Evolutionary conservation across 2,888 invertebrate genomes (phyloP), one percentile per base, ranked within the genome.

Genomic region (Epicampocera succincta): DNA sequence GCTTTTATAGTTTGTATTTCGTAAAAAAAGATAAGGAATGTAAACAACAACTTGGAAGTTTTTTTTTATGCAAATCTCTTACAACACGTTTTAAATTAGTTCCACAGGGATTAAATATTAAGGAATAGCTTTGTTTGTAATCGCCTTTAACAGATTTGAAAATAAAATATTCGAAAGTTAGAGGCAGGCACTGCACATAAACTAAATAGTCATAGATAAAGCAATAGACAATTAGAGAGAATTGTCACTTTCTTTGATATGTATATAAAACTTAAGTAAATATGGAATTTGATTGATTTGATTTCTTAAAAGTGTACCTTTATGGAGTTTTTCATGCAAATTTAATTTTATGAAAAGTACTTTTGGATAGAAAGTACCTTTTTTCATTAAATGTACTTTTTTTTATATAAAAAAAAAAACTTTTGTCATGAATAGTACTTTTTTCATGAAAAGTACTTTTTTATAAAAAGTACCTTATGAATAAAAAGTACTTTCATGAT

Each of bases 31-130:
- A 33, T 44, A 44, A 1, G 48, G 25, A 54, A 61, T 12, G 17
- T 21, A 40, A 29, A 13, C 46, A 56, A 76, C 19, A 29, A 0
- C 3, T 72, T 78, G 21, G 65, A 60, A 46, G 65, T 63, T 4
- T 8, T 1, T 74, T 81, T 68, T 63, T 77, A 82, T 82, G 81
- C 69, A 82, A 78, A 82, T 81, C 63, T 50, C 33, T 63, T 54
- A 21, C 73, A 81, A 38, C 63, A 69, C 40, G 74, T 69, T 78
- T 82, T 82, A 74, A 82, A 82, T 82, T 82, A 74, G 78, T 74
- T 82, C 58, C 74, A 78, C 54, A 44, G 81, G 73, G 74, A 82
- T 61, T 71, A 65, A 78, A 60, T 56, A 69, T 48, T 63, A 61
- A 58, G 33, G 52, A 76, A 68, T 48, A 42, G 60, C 68, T 73